Evolutionary conservation across 2,888 invertebrate genomes (phyloP).

Genomic region (Sminthurides aquaticus): DNA sequence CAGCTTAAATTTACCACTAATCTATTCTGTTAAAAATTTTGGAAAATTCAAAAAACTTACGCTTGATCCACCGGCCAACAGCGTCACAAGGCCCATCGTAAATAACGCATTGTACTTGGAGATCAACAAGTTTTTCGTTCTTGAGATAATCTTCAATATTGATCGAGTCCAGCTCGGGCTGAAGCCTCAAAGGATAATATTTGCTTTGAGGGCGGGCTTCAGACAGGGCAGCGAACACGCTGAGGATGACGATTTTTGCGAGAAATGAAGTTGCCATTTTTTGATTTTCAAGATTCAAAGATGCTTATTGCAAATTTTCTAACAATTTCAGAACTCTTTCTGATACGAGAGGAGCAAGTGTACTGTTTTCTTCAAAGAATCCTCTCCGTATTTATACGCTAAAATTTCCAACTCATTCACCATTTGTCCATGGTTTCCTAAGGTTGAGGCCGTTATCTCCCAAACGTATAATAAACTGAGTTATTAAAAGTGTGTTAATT

Average conservation of each 20-base stretch:
- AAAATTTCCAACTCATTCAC: too few species aligned
- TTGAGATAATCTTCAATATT: conserved; percentile 16
- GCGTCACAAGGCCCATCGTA: conserved; percentile 20
- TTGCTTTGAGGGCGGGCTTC: background rate
- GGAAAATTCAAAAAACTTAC: too few species aligned
- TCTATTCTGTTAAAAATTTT: too few species aligned
- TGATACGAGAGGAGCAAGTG: too few species aligned
- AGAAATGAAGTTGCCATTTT: background rate
- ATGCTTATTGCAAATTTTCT: too few species aligned
- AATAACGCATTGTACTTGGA: conserved; percentile 15
- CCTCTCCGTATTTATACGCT: too few species aligned
- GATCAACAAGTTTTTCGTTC: conserved; percentile 12
- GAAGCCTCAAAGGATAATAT: conserved; percentile 12
- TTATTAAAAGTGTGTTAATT: too few species aligned
- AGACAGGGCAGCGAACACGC: background rate
- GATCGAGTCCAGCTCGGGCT: conserved; percentile 16
- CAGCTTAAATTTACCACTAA: too few species aligned
- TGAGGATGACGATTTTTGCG: background rate
- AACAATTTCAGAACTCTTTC: too few species aligned
- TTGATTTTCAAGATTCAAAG: too few species aligned
- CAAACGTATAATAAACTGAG: background rate
- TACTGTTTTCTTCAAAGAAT: too few species aligned
- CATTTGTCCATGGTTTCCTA: background rate
- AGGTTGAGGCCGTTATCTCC: background rate
- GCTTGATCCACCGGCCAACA: conserved; percentile 14